Evolutionary conservation across 1,140 invertebrate genomes (phyloP).

Genomic region (honey bee (Apis mellifera)): DNA sequence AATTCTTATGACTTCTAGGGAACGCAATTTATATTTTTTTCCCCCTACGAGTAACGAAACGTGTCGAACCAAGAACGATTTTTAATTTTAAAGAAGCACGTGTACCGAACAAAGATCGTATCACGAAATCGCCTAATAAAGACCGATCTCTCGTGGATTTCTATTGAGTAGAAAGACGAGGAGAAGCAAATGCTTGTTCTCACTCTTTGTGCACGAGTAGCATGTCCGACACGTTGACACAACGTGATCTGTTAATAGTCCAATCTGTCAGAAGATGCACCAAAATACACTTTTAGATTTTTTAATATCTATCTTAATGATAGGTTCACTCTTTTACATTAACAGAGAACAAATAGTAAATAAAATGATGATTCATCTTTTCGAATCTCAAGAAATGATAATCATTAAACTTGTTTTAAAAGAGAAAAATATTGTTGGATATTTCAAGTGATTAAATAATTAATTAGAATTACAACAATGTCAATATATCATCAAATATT

Average conservation of each 20-base stretch:
- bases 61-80: not conserved
- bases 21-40: no score
- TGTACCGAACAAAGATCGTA: not conserved
- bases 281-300: conserved; percentile 1
- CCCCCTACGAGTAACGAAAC: not conserved
- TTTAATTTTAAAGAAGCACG: conserved; percentile 21
- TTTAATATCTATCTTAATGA: no score
- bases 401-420: no score
- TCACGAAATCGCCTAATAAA: conserved; percentile 30
- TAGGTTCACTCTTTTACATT: no score
- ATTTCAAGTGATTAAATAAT: no score
- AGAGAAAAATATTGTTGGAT: no score
- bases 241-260: conserved; percentile 37
- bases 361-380: no score
- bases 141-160: conserved; percentile 16
- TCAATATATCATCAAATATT: no score
- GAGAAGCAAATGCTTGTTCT: not conserved
- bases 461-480: no score
- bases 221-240: conserved; percentile 24
- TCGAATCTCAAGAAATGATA: no score
- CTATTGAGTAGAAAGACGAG: conserved; percentile 12
- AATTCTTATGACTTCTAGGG: no score
- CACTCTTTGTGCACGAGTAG: conserved; percentile 1
- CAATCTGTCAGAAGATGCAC: conserved; percentile 28
- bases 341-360: no score